A percentile compares a stretch with the other conserved stretches of the same genome.
Conservation (phyloP, 1,140 invertebrate genomes). For the Micrasema minimum region DNA sequence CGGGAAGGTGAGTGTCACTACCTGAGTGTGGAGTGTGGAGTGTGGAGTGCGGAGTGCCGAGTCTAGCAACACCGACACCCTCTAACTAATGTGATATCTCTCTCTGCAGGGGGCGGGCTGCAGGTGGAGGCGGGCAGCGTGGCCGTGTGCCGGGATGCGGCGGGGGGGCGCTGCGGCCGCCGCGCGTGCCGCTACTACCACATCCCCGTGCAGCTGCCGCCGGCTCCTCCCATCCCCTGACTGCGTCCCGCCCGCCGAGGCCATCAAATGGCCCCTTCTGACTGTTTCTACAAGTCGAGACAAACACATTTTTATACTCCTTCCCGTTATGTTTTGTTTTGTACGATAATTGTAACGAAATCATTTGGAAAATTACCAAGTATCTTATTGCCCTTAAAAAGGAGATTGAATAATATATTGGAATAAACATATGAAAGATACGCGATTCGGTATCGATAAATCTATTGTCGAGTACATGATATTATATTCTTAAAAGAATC, state of each 20-base stretch:
- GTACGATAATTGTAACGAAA: no score
- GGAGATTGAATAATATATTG: constrained; percentile 54
- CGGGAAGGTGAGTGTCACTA: constrained; percentile 84
- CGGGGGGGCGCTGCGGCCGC: constrained; percentile 88
- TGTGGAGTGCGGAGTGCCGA: not conserved
- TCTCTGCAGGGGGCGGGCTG: constrained; percentile 84
- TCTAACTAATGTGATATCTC: not conserved
- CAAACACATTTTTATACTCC: constrained; percentile 51
- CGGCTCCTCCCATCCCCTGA: constrained; percentile 69
- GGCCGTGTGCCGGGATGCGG: constrained; percentile 93
- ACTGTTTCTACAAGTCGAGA: constrained; percentile 26
- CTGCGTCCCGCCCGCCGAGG: constrained; percentile 61
- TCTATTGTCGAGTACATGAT: constrained; percentile 52
- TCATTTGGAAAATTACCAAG: no score
- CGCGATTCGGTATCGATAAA: constrained; percentile 52
- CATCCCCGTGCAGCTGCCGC: constrained; percentile 86
- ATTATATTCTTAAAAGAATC: constrained; percentile 54
- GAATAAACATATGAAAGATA: constrained; percentile 54
- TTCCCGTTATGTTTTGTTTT: constrained; percentile 52
- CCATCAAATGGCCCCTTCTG: constrained; percentile 7
- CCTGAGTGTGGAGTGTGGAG: not conserved
- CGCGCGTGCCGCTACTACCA: constrained; percentile 95
- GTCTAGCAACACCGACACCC: not conserved
- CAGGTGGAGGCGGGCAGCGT: constrained; percentile 93
- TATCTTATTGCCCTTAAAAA: constrained; percentile 54